phyloP scores from a whole-genome alignment of 1,140 invertebrate species.

The Chironomus striatipennis region DNA sequence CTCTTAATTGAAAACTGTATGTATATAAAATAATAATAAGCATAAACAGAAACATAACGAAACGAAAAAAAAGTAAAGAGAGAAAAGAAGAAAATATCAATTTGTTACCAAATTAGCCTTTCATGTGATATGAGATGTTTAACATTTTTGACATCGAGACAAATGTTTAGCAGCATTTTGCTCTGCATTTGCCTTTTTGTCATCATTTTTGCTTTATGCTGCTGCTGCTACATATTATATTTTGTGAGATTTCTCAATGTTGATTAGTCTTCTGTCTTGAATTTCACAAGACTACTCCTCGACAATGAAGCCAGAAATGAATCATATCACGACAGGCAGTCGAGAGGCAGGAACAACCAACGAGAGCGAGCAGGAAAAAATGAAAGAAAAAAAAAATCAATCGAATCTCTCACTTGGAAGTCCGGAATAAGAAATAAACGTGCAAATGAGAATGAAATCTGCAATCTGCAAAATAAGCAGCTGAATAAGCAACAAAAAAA shows the following conservation, averaged over 20 bases:
- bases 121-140: background rate
- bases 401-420: too few species aligned
- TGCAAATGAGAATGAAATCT: too few species aligned
- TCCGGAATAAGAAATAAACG: too few species aligned
- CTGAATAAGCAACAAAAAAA: background rate
- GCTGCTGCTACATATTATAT: too few species aligned
- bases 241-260: background rate
- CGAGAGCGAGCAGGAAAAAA: too few species aligned
- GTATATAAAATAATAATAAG: too few species aligned
- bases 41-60: too few species aligned
- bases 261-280: background rate
- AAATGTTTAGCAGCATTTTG: conserved; percentile 10
- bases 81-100: conserved; percentile 12
- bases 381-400: too few species aligned
- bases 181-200: background rate
- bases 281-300: background rate
- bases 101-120: conserved; percentile 22
- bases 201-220: too few species aligned
- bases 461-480: background rate
- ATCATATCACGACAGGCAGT: too few species aligned
- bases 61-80: background rate
- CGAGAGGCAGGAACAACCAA: too few species aligned
- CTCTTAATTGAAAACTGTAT: too few species aligned
- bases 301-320: background rate
- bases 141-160: conserved; percentile 21